phyloP scores from a whole-genome alignment of 2,113 vertebrate genomes.

The Sigmodon hispidus region DNA sequence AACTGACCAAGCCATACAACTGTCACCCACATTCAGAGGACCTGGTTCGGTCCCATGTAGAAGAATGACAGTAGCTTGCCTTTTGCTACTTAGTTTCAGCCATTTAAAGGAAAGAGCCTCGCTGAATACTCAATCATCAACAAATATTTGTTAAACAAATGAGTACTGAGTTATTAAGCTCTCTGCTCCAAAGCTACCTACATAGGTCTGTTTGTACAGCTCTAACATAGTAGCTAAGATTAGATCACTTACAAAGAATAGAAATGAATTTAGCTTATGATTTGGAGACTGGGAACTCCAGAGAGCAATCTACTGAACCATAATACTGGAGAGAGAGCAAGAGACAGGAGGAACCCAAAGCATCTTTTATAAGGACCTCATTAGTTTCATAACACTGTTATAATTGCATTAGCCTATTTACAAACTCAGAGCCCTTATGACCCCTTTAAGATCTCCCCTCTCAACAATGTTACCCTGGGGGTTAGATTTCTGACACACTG shows the following conservation, averaged over 20 bases:
- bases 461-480: not conserved
- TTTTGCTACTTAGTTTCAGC: conserved; percentile 6
- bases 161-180: not conserved
- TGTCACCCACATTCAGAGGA: no score
- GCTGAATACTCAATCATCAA: not conserved
- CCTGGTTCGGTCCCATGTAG: no score
- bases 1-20: no score
- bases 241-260: not conserved
- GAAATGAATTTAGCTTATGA: not conserved
- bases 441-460: not conserved
- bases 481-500: not conserved
- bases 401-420: not conserved
- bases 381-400: no score
- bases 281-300: not conserved
- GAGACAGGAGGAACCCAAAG: not conserved
- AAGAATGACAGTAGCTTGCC: no score
- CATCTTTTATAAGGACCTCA: not conserved
- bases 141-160: not conserved
- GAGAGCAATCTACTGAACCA: not conserved
- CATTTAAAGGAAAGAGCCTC: not conserved
- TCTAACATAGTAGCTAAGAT: not conserved
- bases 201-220: not conserved
- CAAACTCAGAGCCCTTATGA: not conserved
- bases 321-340: not conserved
- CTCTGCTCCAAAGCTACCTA: not conserved